A percentile compares a stretch with the other conserved stretches of the same genome.
phyloP scores from a whole-genome alignment of 1,140 invertebrate genomes.

The Limonius californicus region DNA sequence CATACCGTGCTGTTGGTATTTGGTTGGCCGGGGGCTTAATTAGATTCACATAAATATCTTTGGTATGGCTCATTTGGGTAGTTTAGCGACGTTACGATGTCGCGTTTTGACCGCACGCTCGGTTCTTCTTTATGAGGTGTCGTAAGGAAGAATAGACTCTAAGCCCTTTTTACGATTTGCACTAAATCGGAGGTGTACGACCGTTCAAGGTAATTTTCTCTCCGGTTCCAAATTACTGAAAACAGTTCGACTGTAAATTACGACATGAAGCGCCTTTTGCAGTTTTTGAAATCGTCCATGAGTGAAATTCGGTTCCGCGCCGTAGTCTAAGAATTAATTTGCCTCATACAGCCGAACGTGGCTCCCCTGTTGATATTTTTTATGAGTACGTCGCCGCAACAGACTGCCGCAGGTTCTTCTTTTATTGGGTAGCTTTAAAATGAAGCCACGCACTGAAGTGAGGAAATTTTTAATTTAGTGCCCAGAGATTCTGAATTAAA shows the following conservation, averaged over 20 bases:
- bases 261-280: slow-evolving; percentile 33
- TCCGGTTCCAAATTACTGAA: slow-evolving; percentile 30
- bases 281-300: slow-evolving; percentile 31
- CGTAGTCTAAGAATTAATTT: slow-evolving; percentile 12
- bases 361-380: slow-evolving; percentile 15
- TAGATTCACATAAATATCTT: not conserved
- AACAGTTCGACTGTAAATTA: slow-evolving; percentile 37
- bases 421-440: slow-evolving; percentile 12
- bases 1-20: too few relatives aligned
- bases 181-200: slow-evolving; percentile 17
- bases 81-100: too few relatives aligned
- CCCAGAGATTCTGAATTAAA: too few relatives aligned
- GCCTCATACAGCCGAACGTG: not conserved
- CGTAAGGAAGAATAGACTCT: slow-evolving; percentile 16
- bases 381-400: slow-evolving; percentile 9
- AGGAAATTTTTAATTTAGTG: slow-evolving; percentile 5
- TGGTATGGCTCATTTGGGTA: not conserved
- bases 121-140: slow-evolving; percentile 16
- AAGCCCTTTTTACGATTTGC: slow-evolving; percentile 19
- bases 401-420: slow-evolving; percentile 8
- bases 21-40: not conserved
- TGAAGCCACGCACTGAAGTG: slow-evolving; percentile 4
- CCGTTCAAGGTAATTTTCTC: slow-evolving; percentile 8
- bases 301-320: slow-evolving; percentile 24
- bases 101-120: not conserved